A percentile compares a stretch with the other conserved stretches of the same genome.
Evolutionary conservation across 2,113 vertebrate genomes (phyloP).

Genomic region (Edolisoma coerulescens): DNA sequence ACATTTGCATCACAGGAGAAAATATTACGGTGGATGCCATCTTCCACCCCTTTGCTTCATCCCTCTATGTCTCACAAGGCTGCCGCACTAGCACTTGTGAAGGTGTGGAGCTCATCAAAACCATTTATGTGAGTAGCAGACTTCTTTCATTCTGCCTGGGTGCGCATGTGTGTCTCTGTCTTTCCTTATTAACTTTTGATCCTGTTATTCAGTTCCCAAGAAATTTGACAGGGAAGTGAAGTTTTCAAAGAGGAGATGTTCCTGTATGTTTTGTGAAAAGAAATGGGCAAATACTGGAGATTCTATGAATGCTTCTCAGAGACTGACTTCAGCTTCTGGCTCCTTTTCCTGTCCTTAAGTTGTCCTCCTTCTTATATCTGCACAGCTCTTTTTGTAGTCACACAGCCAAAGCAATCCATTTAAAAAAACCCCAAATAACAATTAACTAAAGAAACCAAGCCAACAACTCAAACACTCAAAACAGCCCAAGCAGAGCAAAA

Average conservation of each 20-base stretch:
- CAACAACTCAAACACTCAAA: background rate
- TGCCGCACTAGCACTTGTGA: constrained; percentile 92
- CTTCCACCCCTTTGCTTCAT: constrained; percentile 72
- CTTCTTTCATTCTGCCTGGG: background rate
- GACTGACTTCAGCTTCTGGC: background rate
- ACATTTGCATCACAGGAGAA: constrained; percentile 24
- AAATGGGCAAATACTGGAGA: background rate
- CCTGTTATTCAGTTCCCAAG: background rate
- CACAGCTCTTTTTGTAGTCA: background rate
- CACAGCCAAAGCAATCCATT: background rate
- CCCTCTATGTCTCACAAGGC: constrained; percentile 77
- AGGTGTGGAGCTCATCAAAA: constrained; percentile 85
- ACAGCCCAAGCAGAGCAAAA: background rate
- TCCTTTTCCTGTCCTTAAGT: background rate
- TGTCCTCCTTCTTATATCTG: background rate
- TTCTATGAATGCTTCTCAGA: background rate
- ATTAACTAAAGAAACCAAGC: background rate
- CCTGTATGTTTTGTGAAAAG: background rate
- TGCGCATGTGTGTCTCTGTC: background rate
- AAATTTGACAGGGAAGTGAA: background rate
- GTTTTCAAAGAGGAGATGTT: background rate
- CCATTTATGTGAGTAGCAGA: constrained; percentile 78
- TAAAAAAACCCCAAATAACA: background rate
- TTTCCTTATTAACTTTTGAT: background rate
- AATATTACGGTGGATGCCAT: constrained; percentile 59